Conservation (phyloP, 2,113 vertebrate species). For the Chloebia gouldiae region DNA sequence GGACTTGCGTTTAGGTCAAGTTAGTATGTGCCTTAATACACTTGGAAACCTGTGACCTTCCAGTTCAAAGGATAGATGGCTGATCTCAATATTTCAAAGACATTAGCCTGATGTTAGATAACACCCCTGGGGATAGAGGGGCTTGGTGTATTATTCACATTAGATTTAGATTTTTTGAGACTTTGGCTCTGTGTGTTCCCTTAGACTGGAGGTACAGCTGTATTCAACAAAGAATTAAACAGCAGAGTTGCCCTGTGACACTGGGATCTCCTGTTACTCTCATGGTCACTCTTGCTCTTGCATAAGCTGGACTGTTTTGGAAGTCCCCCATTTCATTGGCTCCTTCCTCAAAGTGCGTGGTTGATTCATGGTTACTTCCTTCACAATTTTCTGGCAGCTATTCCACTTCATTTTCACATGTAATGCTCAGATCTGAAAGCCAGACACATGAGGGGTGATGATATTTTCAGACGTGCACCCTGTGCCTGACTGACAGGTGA, state of each 20-base stretch:
- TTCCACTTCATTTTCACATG: neutral
- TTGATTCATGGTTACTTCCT: neutral
- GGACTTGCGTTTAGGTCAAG: neutral
- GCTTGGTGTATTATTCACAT: neutral
- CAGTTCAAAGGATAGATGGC: neutral
- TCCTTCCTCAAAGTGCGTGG: neutral
- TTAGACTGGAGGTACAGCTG: neutral
- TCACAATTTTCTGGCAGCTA: neutral
- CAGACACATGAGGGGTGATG: neutral
- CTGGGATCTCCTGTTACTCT: neutral
- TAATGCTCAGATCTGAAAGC: neutral
- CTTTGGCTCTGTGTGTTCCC: neutral
- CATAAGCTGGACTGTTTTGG: neutral
- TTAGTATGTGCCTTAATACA: neutral
- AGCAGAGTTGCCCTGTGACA: neutral
- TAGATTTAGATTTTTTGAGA: neutral
- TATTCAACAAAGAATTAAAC: neutral
- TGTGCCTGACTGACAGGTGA: conserved; percentile 48
- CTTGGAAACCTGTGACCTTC: neutral
- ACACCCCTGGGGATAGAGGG: neutral
- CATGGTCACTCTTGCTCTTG: neutral
- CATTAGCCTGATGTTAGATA: neutral
- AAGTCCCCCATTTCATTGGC: neutral
- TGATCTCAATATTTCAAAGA: conserved; percentile 2
- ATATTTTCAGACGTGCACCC: conserved; percentile 26